A percentile compares a stretch with the other conserved stretches of the same genome.
Evolutionary conservation across 2,797 vertebrate species (phyloP).

Genomic region (Arremon brunneinucha): DNA sequence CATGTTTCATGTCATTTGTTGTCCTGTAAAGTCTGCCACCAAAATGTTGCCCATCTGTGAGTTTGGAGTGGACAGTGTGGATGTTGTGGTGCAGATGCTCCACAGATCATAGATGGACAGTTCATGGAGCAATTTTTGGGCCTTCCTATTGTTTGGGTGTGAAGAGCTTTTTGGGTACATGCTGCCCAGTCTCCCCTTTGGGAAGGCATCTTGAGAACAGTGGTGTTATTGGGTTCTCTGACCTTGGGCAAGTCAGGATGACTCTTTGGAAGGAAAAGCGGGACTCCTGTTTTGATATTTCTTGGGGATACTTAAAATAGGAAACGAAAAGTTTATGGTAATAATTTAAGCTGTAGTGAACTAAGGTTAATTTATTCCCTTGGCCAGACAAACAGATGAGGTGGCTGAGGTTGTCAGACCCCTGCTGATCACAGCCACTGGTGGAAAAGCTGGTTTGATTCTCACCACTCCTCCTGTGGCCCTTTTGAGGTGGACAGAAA

Average conservation of each 20-base stretch:
- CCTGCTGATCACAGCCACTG: not conserved
- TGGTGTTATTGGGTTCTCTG: not conserved
- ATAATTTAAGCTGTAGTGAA: not conserved
- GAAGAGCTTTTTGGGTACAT: not conserved
- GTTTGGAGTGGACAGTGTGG: not conserved
- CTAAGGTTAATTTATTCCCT: not conserved
- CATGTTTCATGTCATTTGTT: not conserved
- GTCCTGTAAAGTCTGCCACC: not conserved
- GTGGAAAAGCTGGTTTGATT: not conserved
- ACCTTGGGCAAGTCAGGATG: not conserved
- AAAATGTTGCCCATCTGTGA: not conserved
- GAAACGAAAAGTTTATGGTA: not conserved
- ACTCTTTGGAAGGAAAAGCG: not conserved
- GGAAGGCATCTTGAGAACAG: not conserved
- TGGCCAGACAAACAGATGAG: not conserved
- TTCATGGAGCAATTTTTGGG: accelerated
- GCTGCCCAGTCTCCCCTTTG: not conserved
- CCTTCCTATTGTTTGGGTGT: not conserved
- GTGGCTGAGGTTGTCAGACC: not conserved
- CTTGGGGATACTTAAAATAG: not conserved
- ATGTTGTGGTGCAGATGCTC: not conserved
- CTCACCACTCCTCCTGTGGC: accelerated
- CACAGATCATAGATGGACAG: not conserved
- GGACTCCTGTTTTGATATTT: not conserved
- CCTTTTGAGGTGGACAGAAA: not conserved